Evolutionary conservation across 2,113 vertebrate genomes (phyloP).

Genomic region (Macaca nemestrina): DNA sequence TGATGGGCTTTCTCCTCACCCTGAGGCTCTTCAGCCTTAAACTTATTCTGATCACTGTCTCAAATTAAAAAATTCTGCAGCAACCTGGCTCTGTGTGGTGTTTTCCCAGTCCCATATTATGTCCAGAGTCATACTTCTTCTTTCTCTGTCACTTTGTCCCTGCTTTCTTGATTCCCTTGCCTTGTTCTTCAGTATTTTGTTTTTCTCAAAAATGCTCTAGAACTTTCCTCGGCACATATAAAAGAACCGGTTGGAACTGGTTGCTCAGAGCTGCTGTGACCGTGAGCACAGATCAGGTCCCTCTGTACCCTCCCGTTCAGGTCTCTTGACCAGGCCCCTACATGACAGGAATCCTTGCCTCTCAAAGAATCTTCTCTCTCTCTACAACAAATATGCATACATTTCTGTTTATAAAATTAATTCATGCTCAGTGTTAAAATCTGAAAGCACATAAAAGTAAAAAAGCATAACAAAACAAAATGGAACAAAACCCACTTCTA

Average conservation of each 20-base stretch:
- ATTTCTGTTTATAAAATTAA: not conserved
- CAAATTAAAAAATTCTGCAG: conserved; percentile 38
- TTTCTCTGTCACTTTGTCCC: not conserved
- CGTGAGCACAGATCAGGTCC: not conserved
- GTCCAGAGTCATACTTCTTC: not conserved
- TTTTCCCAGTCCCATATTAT: not conserved
- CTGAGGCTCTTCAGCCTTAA: not conserved
- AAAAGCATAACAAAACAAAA: not conserved
- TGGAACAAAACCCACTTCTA: not conserved
- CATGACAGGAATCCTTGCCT: not conserved
- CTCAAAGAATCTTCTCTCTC: not conserved
- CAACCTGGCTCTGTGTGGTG: not conserved
- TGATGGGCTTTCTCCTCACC: conserved; percentile 10
- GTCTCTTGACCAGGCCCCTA: not conserved
- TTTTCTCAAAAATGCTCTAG: not conserved
- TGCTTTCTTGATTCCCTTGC: not conserved
- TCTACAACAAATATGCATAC: not conserved
- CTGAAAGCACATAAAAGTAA: not conserved
- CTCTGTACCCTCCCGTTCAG: not conserved
- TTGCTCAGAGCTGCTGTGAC: not conserved
- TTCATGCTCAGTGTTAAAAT: not conserved
- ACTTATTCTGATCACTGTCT: not conserved
- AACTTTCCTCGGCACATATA: not conserved
- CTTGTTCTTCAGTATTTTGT: not conserved
- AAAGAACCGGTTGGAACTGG: not conserved